These are phyloP conservation scores for Pterocles gutturalis DNA, from an alignment of 2,113 vertebrate genomes.

Conservation along the genomic window DNA sequence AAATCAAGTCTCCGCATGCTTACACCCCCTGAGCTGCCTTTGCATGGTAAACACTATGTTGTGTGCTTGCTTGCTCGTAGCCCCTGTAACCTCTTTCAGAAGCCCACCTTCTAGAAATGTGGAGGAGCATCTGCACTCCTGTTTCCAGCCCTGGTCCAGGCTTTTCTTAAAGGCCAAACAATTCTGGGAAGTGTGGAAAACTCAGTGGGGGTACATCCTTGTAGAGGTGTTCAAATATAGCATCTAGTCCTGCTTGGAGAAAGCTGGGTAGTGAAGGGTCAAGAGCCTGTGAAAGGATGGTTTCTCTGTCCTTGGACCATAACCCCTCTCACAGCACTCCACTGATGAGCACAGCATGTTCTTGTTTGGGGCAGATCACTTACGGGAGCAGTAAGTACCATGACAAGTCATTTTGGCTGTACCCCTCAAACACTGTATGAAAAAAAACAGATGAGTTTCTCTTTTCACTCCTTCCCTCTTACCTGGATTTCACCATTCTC, in stretches of 20 bases:
- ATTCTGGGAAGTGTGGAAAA: neutral
- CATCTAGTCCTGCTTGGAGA: neutral
- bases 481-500: neutral
- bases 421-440: fast-evolving
- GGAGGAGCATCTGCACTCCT: neutral
- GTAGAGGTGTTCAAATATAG: neutral
- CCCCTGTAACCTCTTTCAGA: neutral
- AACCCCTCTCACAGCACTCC: neutral
- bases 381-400: fast-evolving
- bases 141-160: neutral
- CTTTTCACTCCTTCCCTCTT: neutral
- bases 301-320: neutral
- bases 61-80: neutral
- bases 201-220: neutral
- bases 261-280: neutral
- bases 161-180: neutral
- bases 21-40: neutral
- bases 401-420: neutral
- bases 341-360: neutral
- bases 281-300: neutral
- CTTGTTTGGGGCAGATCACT: neutral
- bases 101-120: neutral
- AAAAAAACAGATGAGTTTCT: neutral
- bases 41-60: neutral
- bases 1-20: neutral